A percentile compares a stretch with the other conserved stretches of the same genome.
phyloP scores from a whole-genome alignment of 1,140 invertebrate genomes.

The Chironomus striatipennis region DNA sequence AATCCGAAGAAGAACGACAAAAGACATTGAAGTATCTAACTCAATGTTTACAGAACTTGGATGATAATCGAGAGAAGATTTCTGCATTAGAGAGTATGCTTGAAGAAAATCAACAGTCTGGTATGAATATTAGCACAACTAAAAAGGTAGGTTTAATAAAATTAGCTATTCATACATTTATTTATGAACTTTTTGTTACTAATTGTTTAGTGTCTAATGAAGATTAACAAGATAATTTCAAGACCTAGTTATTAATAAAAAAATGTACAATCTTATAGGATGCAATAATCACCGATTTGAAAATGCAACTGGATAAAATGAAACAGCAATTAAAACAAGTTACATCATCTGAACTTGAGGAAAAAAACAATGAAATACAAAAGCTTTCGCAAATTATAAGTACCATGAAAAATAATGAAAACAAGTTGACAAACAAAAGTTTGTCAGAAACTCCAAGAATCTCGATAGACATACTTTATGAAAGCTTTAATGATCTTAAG shows the following conservation, averaged over 20 bases:
- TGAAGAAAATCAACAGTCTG: neutral
- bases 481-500: neutral
- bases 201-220: neutral
- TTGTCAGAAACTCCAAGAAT: neutral
- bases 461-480: neutral
- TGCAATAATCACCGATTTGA: neutral
- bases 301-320: neutral
- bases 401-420: neutral
- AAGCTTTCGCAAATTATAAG: neutral
- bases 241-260: neutral
- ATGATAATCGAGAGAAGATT: neutral
- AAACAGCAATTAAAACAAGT: neutral
- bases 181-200: neutral
- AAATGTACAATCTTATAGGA: neutral
- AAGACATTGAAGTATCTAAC: neutral
- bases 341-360: neutral
- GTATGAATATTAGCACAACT: neutral
- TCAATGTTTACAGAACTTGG: no score
- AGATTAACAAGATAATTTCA: neutral
- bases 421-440: no score
- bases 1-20: neutral
- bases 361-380: slow-evolving; percentile 5
- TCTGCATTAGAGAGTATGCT: neutral
- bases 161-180: neutral
- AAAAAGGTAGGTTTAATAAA: neutral